Percentiles rank a stretch among this genome's conserved stretches.
Conservation (phyloP, 2,888 invertebrate species). For the Anthophora plumipes region DNA sequence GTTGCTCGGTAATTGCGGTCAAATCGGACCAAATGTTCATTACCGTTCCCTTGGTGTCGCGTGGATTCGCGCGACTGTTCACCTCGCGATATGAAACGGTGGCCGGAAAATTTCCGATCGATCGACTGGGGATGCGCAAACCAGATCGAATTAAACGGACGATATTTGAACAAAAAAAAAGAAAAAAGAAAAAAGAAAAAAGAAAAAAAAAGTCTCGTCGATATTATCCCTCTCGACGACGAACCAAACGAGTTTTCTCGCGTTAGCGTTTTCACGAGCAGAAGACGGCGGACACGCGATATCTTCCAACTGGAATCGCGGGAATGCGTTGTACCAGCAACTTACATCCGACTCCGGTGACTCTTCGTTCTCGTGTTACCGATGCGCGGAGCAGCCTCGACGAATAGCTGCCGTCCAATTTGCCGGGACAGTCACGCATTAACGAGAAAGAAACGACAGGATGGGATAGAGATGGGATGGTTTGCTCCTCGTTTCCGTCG, state of each 20-base stretch:
- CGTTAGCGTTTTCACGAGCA: no score
- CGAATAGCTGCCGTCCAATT: background rate
- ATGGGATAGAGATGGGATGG: background rate
- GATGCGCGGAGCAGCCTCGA: background rate
- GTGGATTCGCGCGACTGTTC: no score
- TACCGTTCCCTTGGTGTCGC: background rate
- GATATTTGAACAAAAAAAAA: conserved; percentile 8
- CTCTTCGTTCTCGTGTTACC: conserved; percentile 68
- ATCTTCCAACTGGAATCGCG: conserved; percentile 51
- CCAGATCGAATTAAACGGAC: conserved; percentile 24
- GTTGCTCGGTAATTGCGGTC: conserved; percentile 35
- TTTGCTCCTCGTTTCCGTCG: conserved; percentile 20
- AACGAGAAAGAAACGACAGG: background rate
- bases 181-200: no score
- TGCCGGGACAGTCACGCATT: background rate
- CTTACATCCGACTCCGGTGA: conserved; percentile 42
- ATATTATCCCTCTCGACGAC: background rate
- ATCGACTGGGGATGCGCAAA: conserved; percentile 17
- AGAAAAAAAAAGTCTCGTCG: background rate
- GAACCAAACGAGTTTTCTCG: background rate
- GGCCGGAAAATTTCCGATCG: conserved; percentile 28
- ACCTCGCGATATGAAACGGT: background rate
- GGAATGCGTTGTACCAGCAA: conserved; percentile 61
- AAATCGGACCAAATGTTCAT: conserved; percentile 39
- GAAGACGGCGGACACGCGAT: conserved; percentile 43